phyloP scores from a whole-genome alignment of 2,797 vertebrate species.

The Smutsia gigantea region DNA sequence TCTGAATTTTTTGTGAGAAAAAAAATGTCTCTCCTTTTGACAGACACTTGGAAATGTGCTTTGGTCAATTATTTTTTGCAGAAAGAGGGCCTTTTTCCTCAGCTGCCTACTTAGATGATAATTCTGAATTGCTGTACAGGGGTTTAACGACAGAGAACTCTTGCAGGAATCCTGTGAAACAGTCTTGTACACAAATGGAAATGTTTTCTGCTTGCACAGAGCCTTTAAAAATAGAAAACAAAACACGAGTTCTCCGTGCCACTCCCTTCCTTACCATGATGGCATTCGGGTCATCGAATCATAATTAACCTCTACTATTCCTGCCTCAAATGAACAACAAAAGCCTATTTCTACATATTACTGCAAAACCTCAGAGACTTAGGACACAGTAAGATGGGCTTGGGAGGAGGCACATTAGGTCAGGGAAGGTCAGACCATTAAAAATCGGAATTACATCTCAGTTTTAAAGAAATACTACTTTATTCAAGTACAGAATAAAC shows the following conservation, averaged over 20 bases:
- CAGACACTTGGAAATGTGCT: not conserved
- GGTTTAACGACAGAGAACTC: not conserved
- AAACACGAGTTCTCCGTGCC: not conserved
- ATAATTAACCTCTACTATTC: not conserved
- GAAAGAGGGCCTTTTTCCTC: not conserved
- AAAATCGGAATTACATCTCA: not conserved
- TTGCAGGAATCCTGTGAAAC: not conserved
- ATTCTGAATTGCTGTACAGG: not conserved
- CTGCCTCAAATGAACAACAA: not conserved
- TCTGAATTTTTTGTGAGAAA: slow-evolving; percentile 65
- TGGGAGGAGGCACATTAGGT: not conserved
- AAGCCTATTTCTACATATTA: not conserved
- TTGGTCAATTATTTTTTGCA: not conserved
- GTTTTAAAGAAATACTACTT: slow-evolving; percentile 39
- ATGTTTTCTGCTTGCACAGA: not conserved
- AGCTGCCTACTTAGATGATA: not conserved
- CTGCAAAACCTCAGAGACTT: not conserved
- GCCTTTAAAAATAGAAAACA: not conserved
- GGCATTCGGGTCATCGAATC: not conserved
- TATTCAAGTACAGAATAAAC: not conserved
- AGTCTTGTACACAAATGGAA: not conserved
- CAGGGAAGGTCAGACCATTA: not conserved
- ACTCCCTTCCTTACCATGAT: not conserved
- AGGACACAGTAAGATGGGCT: not conserved
- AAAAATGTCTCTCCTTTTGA: not conserved